phyloP scores from a whole-genome alignment of 1,140 invertebrate genomes.

The Brachionus rubens region DNA sequence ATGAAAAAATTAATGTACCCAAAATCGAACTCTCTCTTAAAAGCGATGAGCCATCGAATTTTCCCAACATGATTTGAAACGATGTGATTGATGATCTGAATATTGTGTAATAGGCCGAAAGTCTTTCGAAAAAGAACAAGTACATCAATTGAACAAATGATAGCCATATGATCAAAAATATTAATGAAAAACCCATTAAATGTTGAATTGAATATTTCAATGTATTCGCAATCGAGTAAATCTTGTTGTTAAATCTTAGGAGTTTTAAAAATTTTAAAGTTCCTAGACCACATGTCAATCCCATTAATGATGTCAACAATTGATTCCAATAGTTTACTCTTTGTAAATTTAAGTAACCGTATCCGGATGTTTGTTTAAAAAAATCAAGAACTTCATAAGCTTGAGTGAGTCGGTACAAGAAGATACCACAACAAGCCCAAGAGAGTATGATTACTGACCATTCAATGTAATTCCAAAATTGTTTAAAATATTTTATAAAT shows the following conservation, averaged over 20 bases:
- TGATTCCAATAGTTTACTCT: constrained; percentile 62
- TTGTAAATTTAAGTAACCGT: constrained; percentile 63
- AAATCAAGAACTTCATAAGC: constrained; percentile 54
- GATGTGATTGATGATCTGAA: background rate
- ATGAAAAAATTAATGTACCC: background rate
- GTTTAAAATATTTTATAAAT: constrained; percentile 53
- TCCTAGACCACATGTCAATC: constrained; percentile 62
- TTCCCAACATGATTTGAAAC: constrained; percentile 37
- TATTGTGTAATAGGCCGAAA: background rate
- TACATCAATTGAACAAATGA: constrained; percentile 8
- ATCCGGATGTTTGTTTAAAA: constrained; percentile 61
- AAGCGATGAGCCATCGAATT: background rate
- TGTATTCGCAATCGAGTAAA: constrained; percentile 54
- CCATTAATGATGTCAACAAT: constrained; percentile 61
- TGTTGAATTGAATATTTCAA: background rate
- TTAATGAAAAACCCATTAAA: background rate
- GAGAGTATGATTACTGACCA: constrained; percentile 14
- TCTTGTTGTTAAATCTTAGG: constrained; percentile 61
- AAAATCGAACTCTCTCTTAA: background rate
- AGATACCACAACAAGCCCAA: constrained; percentile 57
- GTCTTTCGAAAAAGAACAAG: background rate
- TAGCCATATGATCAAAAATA: constrained; percentile 24
- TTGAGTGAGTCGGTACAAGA: constrained; percentile 57
- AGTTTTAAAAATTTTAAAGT: constrained; percentile 64
- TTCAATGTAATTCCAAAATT: too few species aligned